Percentiles rank a stretch among this genome's conserved stretches.
These are phyloP conservation scores for Acrossocheilus fasciatus DNA, from an alignment of 2,797 vertebrate species.

Conservation along the genomic window DNA sequence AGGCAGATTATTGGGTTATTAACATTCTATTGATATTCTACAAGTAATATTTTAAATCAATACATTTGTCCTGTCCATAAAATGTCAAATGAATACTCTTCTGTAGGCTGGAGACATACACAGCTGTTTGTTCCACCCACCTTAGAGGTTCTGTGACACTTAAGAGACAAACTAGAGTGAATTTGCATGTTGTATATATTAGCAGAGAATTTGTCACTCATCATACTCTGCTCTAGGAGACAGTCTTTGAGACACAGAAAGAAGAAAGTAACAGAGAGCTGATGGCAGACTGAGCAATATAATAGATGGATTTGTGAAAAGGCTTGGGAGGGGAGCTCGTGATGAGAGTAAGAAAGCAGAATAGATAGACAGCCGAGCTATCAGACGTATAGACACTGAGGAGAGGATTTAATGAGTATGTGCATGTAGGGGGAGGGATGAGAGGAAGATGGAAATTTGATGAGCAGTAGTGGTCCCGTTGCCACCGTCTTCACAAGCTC, in stretches of 20 bases:
- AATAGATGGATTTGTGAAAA: slow-evolving; percentile 50
- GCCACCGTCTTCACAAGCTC: slow-evolving; percentile 30
- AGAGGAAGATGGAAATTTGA: slow-evolving; percentile 36
- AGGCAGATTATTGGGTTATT: neutral
- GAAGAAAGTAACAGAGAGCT: slow-evolving; percentile 45
- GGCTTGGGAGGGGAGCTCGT: slow-evolving; percentile 22
- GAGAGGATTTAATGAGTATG: slow-evolving; percentile 41
- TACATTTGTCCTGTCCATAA: neutral
- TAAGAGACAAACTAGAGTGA: slow-evolving; percentile 27
- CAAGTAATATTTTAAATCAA: neutral
- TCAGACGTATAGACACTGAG: slow-evolving; percentile 26
- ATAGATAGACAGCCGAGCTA: slow-evolving; percentile 38
- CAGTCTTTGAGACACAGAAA: slow-evolving; percentile 35
- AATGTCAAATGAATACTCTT: neutral
- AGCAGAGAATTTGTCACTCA: slow-evolving; percentile 34
- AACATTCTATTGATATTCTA: neutral
- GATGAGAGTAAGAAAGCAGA: slow-evolving; percentile 38
- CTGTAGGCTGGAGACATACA: neutral
- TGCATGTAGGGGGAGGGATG: slow-evolving; percentile 19
- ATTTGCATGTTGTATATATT: slow-evolving; percentile 54
- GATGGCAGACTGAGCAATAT: slow-evolving; percentile 34
- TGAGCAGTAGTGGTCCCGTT: slow-evolving; percentile 41
- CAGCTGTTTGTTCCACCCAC: slow-evolving; percentile 42
- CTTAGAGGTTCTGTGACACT: slow-evolving; percentile 47
- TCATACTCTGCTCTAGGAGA: slow-evolving; percentile 39